Evolutionary conservation across 1,140 invertebrate species (phyloP), one percentile per base, ranked within the genome.

Genomic region (Planococcus citri): DNA sequence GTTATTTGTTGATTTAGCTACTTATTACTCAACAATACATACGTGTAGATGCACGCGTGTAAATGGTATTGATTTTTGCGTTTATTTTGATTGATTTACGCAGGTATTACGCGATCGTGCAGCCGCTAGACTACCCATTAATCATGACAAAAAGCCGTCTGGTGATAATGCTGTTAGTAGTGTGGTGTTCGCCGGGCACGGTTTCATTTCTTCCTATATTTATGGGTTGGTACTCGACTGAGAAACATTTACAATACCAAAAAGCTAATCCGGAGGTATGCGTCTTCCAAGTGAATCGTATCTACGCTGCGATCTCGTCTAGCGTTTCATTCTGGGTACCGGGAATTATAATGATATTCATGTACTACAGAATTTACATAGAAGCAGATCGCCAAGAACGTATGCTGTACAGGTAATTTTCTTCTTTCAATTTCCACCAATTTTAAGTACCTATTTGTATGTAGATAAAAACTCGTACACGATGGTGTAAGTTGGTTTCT

Each of bases 161-260:
- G 0, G 85, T 84, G 3, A 87, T 90, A 72, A 90, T 91, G 88
- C 77, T 91, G 1, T 86, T 87, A 8, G 85, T 89, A 41, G 92
- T 95, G 0, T 98, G 96, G 96, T 78, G 92, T 9, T 82, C 93
- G 68, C 93, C 95, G 0, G 88, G 91, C 1, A 82, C 95, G 37
- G 95, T 98, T 71, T 96, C 93, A 70, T 95, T 98, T 76, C 91
- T 94, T 61, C 95, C 95, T 0, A 94, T 98, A 51, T 96, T 97
- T 76, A 86, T 88, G 77, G 91, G 90, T 3, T 93, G 91, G 90
- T 94, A 94, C 77, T 92, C 91, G 0, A 92, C 91, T 0, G 83
- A 85, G 20, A 87, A 91, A 33, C 87, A 94, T 76, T 78, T 88
- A 69, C 10, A 20, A n/a, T 84, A 84, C 72, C 81, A 88, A 73